Evolutionary conservation across 2,888 invertebrate genomes (phyloP).

Genomic region (Rotaria sp.): DNA sequence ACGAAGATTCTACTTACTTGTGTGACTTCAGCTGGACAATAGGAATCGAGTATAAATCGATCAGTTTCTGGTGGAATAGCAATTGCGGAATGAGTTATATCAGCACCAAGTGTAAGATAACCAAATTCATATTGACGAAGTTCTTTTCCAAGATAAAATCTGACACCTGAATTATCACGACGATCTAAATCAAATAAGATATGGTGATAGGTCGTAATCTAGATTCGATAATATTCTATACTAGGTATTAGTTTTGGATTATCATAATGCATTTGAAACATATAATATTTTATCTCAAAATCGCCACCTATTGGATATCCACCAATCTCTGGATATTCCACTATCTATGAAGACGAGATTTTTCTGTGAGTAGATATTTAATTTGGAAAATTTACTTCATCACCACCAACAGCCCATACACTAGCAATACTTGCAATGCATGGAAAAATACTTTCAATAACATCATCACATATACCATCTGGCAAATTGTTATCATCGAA

Average conservation of each 20-base stretch:
- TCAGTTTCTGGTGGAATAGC: conserved; percentile 35
- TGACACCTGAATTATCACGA: conserved; percentile 4
- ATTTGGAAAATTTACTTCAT: not conserved
- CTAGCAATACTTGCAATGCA: conserved; percentile 27
- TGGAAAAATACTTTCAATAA: not conserved
- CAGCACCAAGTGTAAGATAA: conserved; percentile 32
- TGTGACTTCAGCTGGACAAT: conserved; percentile 15
- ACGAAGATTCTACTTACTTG: not conserved
- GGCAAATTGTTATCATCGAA: conserved; percentile 31
- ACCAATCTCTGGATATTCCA: not conserved
- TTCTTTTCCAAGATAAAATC: conserved; percentile 31
- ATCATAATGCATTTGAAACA: too few relatives aligned
- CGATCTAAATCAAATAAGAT: not conserved
- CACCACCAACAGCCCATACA: conserved; percentile 39
- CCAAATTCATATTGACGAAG: conserved; percentile 34
- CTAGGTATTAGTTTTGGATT: too few relatives aligned
- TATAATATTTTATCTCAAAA: conserved; percentile 32
- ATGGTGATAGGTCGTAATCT: not conserved
- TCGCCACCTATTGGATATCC: conserved; percentile 39
- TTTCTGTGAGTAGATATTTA: not conserved
- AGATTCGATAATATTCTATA: not conserved
- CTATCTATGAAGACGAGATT: not conserved
- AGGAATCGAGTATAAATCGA: conserved; percentile 15
- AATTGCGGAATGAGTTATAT: not conserved
- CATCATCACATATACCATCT: not conserved